A percentile compares a stretch with the other conserved stretches of the same genome.
Conservation (phyloP, 1,140 invertebrate genomes). For the Hylaeus anthracinus region DNA sequence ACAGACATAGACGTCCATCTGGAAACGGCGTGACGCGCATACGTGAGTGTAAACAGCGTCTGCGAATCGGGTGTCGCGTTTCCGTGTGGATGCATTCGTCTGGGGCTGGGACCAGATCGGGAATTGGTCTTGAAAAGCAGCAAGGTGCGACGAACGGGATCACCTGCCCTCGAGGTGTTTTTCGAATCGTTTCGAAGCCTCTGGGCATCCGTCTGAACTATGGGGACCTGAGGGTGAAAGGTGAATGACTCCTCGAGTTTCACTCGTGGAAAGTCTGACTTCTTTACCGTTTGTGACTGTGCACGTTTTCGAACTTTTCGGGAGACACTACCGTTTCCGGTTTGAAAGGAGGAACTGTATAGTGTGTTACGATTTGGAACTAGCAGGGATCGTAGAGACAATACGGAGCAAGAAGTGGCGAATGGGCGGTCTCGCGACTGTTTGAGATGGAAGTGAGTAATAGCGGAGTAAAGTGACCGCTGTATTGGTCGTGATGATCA, state of each 20-base stretch:
- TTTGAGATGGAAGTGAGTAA: conserved; percentile 67
- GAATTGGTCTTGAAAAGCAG: not conserved
- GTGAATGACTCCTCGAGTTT: not conserved
- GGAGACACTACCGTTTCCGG: not conserved
- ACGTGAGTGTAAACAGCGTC: conserved; percentile 6
- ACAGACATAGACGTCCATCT: not conserved
- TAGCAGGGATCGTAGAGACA: conserved; percentile 32
- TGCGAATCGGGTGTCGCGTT: not conserved
- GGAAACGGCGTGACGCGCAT: not conserved
- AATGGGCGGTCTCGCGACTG: conserved; percentile 59
- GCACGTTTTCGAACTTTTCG: not conserved
- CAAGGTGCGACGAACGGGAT: too few relatives aligned
- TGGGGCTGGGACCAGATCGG: not conserved
- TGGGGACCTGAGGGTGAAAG: not conserved
- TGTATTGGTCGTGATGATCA: conserved; percentile 68
- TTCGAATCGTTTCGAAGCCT: too few relatives aligned
- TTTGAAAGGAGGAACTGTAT: not conserved
- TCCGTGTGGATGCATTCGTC: not conserved
- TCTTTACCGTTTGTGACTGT: not conserved
- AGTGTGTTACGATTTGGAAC: not conserved
- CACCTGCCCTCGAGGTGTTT: too few relatives aligned
- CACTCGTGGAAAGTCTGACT: not conserved
- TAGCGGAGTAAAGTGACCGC: conserved; percentile 67
- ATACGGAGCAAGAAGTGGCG: conserved; percentile 56
- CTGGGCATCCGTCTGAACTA: too few relatives aligned